Base-by-base conservation (phyloP, 2,888 invertebrate genomes). In the Anthophora plumipes region DNA sequence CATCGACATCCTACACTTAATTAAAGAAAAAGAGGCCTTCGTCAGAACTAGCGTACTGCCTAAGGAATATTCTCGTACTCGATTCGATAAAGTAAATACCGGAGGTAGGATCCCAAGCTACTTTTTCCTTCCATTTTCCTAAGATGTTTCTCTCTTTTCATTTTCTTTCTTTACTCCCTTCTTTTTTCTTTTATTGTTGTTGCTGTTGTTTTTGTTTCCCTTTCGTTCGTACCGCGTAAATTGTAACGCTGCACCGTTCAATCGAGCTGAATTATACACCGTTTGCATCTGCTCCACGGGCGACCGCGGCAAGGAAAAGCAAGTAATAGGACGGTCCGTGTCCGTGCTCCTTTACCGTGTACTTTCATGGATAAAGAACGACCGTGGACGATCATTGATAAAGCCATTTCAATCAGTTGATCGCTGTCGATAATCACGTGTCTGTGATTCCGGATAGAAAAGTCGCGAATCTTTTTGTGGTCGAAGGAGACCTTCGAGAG, bases 1-100 rank as follows among this genome's bases (percentile, higher is more conserved):
- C 66, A 46, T 60, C 79, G 70, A 60, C 59, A 41, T 64, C 57
- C 78, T 78, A 64, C 78, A 20, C 43, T 78, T 64, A 68, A 77
- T 78, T 70, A 79, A 78, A 79, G 69, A 76, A 67, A 77, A 67
- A 67, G 60, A 76, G 39, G 48, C 9, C 7, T 22, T 20, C 55
- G 12, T 31, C 31, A 31, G 46, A n/a, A 12, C 12, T 37, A 14
- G n/a, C 1, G 17, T 14, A 3, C 25, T 25, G 8, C n/a, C 57
- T 22, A 25, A 39, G 41, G 54, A 61, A 76, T 41, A 43, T 64
- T 59, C 76, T 50, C 75, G 4, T 59, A 9, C 20, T 17, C 20
- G 76, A 75, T 67, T 75, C 77, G 77, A 77, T 77, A 77, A 41
- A 67, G 54, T 67, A 61, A 77, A 67, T 55, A 76, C 67, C 60